phyloP scores from a whole-genome alignment of 2,797 vertebrate species.

The Podarcis lilfordi region DNA sequence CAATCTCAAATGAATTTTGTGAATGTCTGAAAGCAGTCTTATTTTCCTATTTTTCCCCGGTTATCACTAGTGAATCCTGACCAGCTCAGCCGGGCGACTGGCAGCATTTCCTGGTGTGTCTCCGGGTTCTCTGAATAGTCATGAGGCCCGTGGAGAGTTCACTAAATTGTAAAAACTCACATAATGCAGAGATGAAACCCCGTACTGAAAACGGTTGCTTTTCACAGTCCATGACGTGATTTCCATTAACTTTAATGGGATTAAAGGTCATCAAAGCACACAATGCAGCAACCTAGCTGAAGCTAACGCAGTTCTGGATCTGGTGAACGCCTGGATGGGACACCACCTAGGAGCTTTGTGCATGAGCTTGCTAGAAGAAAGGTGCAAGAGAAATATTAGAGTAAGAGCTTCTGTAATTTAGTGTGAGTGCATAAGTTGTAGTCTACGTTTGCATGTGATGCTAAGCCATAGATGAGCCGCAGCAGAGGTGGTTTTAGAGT shows the following conservation, averaged over 20 bases:
- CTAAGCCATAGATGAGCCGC: background rate
- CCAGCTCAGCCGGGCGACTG: background rate
- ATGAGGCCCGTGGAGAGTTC: background rate
- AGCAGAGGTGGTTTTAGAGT: no score
- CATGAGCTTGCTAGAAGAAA: background rate
- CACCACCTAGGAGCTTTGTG: background rate
- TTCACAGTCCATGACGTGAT: background rate
- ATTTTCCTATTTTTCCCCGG: background rate
- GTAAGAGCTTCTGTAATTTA: background rate
- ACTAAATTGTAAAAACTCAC: background rate
- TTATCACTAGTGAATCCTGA: background rate
- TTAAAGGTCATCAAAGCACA: background rate
- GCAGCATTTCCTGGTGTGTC: background rate
- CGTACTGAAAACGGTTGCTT: background rate
- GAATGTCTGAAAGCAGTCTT: background rate
- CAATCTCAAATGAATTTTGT: background rate
- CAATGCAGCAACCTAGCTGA: background rate
- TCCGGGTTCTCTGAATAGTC: background rate
- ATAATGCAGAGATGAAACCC: background rate
- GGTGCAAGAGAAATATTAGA: background rate
- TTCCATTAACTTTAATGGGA: slow-evolving; percentile 16
- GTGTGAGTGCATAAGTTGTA: background rate
- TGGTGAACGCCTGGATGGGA: background rate
- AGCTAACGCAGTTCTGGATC: background rate
- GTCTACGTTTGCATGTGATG: background rate